Evolutionary conservation across 2,888 invertebrate genomes (phyloP), one percentile per base, ranked within the genome.

Genomic region (Leucophenga maculata): DNA sequence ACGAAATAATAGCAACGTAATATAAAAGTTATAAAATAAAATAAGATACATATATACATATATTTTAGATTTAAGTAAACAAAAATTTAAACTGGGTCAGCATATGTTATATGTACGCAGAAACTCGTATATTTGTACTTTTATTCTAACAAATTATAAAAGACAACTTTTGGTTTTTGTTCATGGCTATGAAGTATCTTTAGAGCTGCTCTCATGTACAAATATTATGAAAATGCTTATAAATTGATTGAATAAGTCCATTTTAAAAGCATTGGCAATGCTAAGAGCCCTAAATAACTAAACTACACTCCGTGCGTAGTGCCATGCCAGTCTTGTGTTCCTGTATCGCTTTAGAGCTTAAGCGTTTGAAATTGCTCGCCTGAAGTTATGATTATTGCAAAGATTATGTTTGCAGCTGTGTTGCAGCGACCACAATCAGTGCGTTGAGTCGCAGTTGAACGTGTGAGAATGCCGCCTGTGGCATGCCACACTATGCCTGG

Each of bases 301-400:
- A 70, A 66, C 67, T 68, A 44, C 64, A 66, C 67, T 68, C 32
- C 64, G 9, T 16, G 59, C 65, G 50, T 48, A n/a, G 18, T 22
- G 31, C 32, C 69, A n/a, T 67, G 14, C 31, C 50, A 55, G 1
- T n/a, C 46, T 54, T 67, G n/a, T 14, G 54, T 52, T 16, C 59
- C 57, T 6, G 31, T 54, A 67, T 22, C 26, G 31, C 55, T 59
- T 60, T 54, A 32, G 52, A 20, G 73, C 68, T 80, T 77, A 80
- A 80, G 82, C 82, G 82, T 74, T 80, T 76, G 78, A 82, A 78
- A 82, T 82, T 83, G 8, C n/a, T 14, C 20, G 60, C 60, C 60
- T 8, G 16, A 6, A 60, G 60, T 60, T 26, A 26, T 39, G 60
- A 39, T 60, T 60, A 60, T 60, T 60, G 60, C 44, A 39, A 16